Base-by-base conservation (phyloP, 2,797 vertebrate genomes). In the Xenopus petersii region DNA sequence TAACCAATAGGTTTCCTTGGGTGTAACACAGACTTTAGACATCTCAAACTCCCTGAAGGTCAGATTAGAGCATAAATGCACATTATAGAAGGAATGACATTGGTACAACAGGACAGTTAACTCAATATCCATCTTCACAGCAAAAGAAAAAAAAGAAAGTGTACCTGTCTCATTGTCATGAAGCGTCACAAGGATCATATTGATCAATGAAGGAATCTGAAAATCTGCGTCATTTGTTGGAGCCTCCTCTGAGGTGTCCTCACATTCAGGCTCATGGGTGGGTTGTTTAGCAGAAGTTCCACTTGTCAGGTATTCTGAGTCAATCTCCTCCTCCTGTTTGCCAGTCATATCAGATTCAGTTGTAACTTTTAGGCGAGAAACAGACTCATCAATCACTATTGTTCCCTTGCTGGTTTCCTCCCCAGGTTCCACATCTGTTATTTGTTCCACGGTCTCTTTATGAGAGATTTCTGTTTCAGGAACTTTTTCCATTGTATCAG, bases 121-220 rank as follows among this genome's bases (percentile, higher is more conserved):
- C 15, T 51, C 11, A 12, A 51, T 15, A 51, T 12, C 10, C 1
- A 30, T 30, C 4, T 30, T 30, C 26, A 51, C 13, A 58, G 13
- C 10, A 15, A 56, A 11, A 64, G 24, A 17, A 83, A 30, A 30
- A 30, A 62, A 89, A 15, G 17, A 87, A 87, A 73, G 84, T 93
- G 91, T 94, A 98, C 96, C 94, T 94, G 95, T 93, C 80, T 87
- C 83, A 80, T 92, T 92, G 79, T 86, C 82, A 67, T 84, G 73
- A 83, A 96, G 72, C 68, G 88, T 86, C 86, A 97, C 87, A 82
- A 91, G 77, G 82, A 87, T 92, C 68, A 89, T 60, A 84, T 79
- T 84, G 87, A 88, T 76, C 82, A 4, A 30, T 4, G 26, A 30
- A 30, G 54, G 67, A 64, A 67, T 12, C 83, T 85, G 83, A 55